Conservation (phyloP, 2,888 invertebrate genomes). For the Lottia scabra region DNA sequence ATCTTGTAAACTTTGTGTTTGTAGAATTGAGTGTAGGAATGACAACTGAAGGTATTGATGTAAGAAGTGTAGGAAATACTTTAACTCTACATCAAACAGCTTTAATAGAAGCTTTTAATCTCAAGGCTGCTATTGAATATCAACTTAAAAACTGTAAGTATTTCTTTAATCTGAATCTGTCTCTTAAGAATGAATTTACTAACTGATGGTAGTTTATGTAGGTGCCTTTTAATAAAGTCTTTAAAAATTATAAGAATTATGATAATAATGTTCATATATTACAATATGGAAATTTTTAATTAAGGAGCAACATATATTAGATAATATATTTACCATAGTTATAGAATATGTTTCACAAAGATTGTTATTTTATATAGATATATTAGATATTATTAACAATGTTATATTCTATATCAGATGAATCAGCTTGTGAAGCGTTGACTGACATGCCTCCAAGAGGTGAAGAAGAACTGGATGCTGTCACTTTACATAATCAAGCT, state of each 20-base stretch:
- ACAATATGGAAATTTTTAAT: too few relatives aligned
- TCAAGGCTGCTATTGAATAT: conserved; percentile 98
- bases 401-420: conserved; percentile 74
- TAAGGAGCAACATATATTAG: too few relatives aligned
- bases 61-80: conserved; percentile 96
- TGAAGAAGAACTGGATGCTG: conserved; percentile 97
- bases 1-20: conserved; percentile 17
- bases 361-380: too few relatives aligned
- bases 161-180: too few relatives aligned
- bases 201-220: too few relatives aligned
- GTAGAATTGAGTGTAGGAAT: conserved; percentile 93
- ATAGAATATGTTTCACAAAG: too few relatives aligned
- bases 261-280: too few relatives aligned
- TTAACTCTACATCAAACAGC: conserved; percentile 94
- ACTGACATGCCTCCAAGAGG: conserved; percentile 79
- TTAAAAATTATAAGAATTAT: too few relatives aligned
- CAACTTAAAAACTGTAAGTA: conserved; percentile 83
- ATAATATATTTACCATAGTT: too few relatives aligned
- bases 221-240: too few relatives aligned
- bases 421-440: conserved; percentile 79
- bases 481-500: conserved; percentile 97
- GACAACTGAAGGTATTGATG: conserved; percentile 85
- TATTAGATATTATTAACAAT: too few relatives aligned
- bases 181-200: too few relatives aligned
- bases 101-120: conserved; percentile 96